Base-by-base conservation (phyloP, 2,113 vertebrate species). In the Nanorana parkeri region DNA sequence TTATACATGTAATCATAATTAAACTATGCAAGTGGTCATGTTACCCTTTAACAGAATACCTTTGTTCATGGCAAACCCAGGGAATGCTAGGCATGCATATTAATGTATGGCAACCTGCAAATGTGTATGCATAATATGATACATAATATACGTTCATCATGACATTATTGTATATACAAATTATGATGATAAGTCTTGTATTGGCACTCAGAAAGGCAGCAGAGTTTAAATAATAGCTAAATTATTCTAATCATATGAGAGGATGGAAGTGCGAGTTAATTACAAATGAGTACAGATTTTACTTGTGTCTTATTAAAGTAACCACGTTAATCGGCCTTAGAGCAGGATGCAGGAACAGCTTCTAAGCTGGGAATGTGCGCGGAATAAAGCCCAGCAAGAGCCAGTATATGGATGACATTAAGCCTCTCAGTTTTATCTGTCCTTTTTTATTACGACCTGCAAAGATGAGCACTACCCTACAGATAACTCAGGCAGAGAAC, bases 371-470 rank as follows among this genome's bases (percentile, higher is more conserved):
- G 63, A 82, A 82, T 67, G 71, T 76, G 71, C 72, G 24, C 51
- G 4, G 52, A 20, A 68, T 68, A 67, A 82, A 81, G 65, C 71
- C 52, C 71, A 82, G 69, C 80, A 74, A 64, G 80, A 73, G 51
- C 69, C 69, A 74, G 52, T 68, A 68, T 68, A 76, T 65, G 80
- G 71, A 28, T 75, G 72, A 82, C 80, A 82, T 67, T 82, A 76
- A 82, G 80, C 72, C 80, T 82, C 80, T 76, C 72, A 58, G 41
- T 82, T 82, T 82, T 82, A 82, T 82, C 80, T 76, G 80, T 82
- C 63, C 80, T 64, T 60, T 82, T 82, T 29, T 82, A 68, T 76
- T 82, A 68, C 64, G 72, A 82, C 80, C 80, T 82, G 72, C 71
- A 32, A 67, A 82, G 80, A 68, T 58, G 72, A 82, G 72, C 51